Conservation (phyloP, 2,797 vertebrate species). For the Notolabrus celidotus region DNA sequence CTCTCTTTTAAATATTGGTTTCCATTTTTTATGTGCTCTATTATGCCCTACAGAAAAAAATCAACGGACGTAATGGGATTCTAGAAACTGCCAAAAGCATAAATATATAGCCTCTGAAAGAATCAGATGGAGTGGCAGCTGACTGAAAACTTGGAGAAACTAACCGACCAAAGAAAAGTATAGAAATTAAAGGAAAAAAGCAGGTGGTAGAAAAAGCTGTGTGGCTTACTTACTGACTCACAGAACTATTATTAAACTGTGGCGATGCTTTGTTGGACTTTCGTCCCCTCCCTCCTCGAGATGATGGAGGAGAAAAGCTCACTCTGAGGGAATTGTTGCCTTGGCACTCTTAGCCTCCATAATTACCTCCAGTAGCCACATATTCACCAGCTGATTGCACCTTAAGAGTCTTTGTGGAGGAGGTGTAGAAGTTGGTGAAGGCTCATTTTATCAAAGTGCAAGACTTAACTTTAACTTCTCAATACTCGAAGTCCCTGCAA, state of each 20-base stretch:
- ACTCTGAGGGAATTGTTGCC: constrained; percentile 32
- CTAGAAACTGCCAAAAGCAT: no score
- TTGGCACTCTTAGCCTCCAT: constrained; percentile 22
- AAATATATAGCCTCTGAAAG: no score
- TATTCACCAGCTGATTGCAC: constrained; percentile 41
- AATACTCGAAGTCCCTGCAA: background rate
- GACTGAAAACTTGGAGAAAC: no score
- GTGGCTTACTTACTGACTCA: constrained; percentile 42
- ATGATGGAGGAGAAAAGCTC: constrained; percentile 7
- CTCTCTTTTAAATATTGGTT: background rate
- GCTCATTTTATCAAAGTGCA: background rate
- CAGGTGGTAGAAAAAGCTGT: constrained; percentile 50
- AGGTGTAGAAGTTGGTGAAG: background rate
- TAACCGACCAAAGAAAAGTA: no score
- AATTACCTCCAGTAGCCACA: constrained; percentile 50
- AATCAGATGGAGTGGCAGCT: background rate
- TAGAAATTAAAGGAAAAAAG: background rate
- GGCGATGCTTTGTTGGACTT: constrained; percentile 34
- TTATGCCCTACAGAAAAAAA: background rate
- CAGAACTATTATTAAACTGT: constrained; percentile 16
- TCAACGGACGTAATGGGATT: background rate
- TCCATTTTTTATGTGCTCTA: background rate
- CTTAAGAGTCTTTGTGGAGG: constrained; percentile 32
- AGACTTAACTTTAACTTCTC: background rate
- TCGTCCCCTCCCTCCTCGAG: constrained; percentile 6